Conservation (phyloP, 1,140 invertebrate genomes). For the Acyrthosiphon pisum region DNA sequence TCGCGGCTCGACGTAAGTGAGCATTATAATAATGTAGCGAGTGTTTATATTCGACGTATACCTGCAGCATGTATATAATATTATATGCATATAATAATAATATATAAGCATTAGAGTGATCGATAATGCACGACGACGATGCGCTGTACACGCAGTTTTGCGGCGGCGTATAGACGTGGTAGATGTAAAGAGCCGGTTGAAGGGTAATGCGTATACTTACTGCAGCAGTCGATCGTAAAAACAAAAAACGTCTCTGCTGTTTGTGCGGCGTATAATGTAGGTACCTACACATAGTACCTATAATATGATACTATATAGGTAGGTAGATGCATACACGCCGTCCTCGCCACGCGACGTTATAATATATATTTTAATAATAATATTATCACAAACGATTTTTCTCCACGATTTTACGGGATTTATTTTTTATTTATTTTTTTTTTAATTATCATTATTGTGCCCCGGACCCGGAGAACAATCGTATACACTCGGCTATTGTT, state of each 20-base stretch:
- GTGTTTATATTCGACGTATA: neutral
- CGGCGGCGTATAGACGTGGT: neutral
- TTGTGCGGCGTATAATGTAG: neutral
- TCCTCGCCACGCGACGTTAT: neutral
- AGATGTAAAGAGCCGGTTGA: neutral
- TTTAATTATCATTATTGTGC: constrained; percentile 32
- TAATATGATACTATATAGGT: neutral
- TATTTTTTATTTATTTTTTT: neutral
- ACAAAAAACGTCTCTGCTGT: neutral
- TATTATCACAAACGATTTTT: constrained; percentile 33
- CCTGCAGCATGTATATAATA: neutral
- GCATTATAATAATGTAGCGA: neutral
- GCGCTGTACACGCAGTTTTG: neutral
- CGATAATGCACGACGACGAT: neutral
- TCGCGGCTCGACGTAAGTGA: constrained; percentile 2
- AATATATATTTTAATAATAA: neutral
- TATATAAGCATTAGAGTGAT: neutral
- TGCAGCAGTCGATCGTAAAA: neutral
- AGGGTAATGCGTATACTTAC: neutral
- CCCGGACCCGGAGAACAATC: constrained; percentile 46
- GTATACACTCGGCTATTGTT: constrained; percentile 37
- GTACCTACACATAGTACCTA: neutral
- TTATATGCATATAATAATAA: neutral
- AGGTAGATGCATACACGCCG: neutral
- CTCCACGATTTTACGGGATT: neutral